Base-by-base conservation (phyloP, 2,888 invertebrate species). In the Pecten maximus region DNA sequence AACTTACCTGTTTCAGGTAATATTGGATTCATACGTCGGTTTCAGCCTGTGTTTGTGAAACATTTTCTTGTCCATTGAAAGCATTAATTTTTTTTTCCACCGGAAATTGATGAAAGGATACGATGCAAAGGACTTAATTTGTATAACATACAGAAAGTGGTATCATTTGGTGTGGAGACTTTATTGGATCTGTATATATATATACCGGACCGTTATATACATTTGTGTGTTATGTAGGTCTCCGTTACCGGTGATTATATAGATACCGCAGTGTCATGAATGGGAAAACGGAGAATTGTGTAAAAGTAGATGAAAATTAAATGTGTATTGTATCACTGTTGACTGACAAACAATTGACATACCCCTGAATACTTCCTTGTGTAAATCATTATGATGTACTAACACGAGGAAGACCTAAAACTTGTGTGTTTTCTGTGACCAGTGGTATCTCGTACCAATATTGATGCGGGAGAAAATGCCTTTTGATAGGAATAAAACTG, bases 61-160 rank as follows among this genome's bases (percentile, higher is more conserved):
- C 6, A 60, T 23, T 60, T 60, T 60, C 60, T 60, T 23, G n/a
- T 48, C 48, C 54, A 19, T 8, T 28, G 28, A 74, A 74, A 28
- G 74, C 74, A 12, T 74, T 2, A 6, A 60, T 23, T 35, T 74
- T n/a, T n/a, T 74, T 28, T 74, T 35, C 28, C 74, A 74, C 74
- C 35, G 74, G 35, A 74, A 35, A 74, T 35, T 28, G 74, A 74
- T 74, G 74, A 74, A 35, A 74, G 74, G 74, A 74, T 74, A 74
- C 28, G 2, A 16, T 74, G 74, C 6, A 35, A 74, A 35, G 74
- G 74, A 35, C 8, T 15, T 3, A 35, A 35, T 74, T 74, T 28
- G 35, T 74, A 23, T 74, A 23, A 54, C 54, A 15, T 74, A n/a
- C n/a, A n/a, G n/a, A n/a, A n/a, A n/a, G n/a, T n/a, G n/a, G n/a